Evolutionary conservation across 2,113 vertebrate genomes (phyloP).

Genomic region (Ceyx cyanopectus): DNA sequence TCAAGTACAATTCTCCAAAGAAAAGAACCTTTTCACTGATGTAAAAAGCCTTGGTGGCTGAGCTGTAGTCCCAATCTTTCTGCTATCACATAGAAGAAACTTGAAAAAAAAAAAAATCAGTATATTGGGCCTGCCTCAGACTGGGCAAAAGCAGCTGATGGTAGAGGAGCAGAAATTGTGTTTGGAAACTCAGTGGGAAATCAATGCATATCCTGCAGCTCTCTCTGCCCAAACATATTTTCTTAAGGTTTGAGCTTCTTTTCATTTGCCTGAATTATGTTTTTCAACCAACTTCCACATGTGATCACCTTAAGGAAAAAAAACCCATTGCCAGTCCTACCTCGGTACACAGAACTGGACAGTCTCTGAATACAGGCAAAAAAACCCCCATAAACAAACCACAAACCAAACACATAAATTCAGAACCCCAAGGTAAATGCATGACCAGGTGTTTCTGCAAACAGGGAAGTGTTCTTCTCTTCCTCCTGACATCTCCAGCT

Average conservation of each 20-base stretch:
- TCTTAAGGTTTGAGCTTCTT: not conserved
- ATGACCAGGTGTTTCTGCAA: not conserved
- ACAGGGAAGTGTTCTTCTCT: not conserved
- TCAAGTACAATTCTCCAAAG: not conserved
- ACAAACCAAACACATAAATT: too few relatives aligned
- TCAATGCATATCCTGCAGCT: not conserved
- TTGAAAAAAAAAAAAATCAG: not conserved
- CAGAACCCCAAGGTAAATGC: not conserved
- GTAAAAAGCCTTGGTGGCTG: not conserved
- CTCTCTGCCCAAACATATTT: not conserved
- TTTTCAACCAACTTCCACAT: not conserved
- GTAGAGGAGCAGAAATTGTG: not conserved
- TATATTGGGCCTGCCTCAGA: not conserved
- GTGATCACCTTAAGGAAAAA: not conserved
- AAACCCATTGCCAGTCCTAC: not conserved
- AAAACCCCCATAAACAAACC: too few relatives aligned
- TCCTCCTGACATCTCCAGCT: not conserved
- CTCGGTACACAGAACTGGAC: not conserved
- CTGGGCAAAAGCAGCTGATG: constrained; percentile 42
- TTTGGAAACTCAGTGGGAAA: constrained; percentile 30
- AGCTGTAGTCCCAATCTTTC: not conserved
- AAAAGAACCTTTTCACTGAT: constrained; percentile 14
- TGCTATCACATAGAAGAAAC: not conserved
- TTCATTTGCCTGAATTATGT: not conserved
- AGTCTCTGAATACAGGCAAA: not conserved